Evolutionary conservation across 35 echinoderm and acorn worm genomes (phyloP), one percentile per base, ranked within the genome.

Genomic region (Lytechinus variegatus): DNA sequence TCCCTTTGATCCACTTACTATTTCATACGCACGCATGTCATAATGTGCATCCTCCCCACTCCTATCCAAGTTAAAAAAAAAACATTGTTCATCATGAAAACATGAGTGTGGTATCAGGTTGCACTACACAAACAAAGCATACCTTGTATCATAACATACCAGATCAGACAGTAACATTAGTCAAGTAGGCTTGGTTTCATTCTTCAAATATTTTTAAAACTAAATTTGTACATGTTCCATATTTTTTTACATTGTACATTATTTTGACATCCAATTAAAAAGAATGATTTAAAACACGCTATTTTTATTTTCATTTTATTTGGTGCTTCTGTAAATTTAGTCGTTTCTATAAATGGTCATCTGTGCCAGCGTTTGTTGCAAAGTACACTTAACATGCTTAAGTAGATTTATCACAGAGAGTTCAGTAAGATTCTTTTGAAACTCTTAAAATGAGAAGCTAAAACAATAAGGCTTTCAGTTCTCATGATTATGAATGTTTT

Each of bases 1-100:
- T 93, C 92, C 88, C 92, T 55, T 93, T 57, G 92, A 93, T 57
- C 92, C 52, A 93, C 14, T 93, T 93, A 93, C 66, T 79, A 79
- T 79, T 79, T 79, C 66, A 79, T 79, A 24, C 66, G 66, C 19
- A 79, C 66, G 66, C 66, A 79, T 79, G 66, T 79, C 66, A 79
- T 79, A 19, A 24, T 79, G 66, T 79, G 14, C 66, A 79, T 79
- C 66, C 66, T 79, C 66, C 66, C 66, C 66, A 79, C 66, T 79
- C 8, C 8, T 79, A n/a, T 79, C n/a, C 66, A n/a, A 79, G 19
- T 79, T 79, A 79, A 8, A 79, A 79, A 79, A 16, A 79, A 79
- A 71, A 79, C 24, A 79, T 6, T 79, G 66, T 79, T 16, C 66
- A n/a, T 79, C 66, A 79, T 79, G 66, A 24, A 79, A 8, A 79